A percentile compares a stretch with the other conserved stretches of the same genome.
phyloP scores from a whole-genome alignment of 2,113 vertebrate species.

The Bos indicus region DNA sequence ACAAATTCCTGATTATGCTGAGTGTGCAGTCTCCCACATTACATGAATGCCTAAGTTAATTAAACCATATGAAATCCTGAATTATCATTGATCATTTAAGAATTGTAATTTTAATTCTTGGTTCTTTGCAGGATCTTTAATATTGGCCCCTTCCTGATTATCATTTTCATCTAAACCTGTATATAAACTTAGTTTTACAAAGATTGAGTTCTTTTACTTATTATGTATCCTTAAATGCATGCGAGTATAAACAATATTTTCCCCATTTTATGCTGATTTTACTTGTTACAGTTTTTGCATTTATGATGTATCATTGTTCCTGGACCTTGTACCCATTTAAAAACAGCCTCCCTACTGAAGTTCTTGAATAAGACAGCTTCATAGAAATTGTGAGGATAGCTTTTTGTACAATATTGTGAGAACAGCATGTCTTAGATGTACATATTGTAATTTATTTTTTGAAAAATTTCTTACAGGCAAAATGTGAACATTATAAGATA shows the following conservation, averaged over 20 bases:
- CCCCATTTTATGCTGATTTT: not conserved
- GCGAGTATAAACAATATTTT: not conserved
- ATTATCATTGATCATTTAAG: not conserved
- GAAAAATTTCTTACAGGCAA: constrained; percentile 64
- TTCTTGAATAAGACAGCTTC: not conserved
- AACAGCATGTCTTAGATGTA: not conserved
- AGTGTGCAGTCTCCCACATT: not conserved
- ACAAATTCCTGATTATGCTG: not conserved
- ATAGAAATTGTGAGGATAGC: not conserved
- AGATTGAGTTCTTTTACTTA: not conserved
- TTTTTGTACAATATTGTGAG: not conserved
- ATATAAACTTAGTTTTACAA: not conserved
- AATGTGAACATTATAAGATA: constrained; percentile 80
- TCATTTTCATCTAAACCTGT: constrained; percentile 20
- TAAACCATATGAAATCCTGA: not conserved
- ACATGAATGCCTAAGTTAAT: not conserved
- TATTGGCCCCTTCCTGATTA: not conserved
- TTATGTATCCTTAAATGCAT: not conserved
- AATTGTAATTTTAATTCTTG: not conserved
- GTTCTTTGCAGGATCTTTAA: not conserved
- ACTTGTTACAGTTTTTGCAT: not conserved
- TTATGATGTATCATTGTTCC: not conserved
- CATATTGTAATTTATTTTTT: constrained; percentile 25
- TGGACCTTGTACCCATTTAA: not conserved
- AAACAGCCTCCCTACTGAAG: not conserved